Base-by-base conservation (phyloP, 2,888 invertebrate genomes). In the Trachelus troglodyta region DNA sequence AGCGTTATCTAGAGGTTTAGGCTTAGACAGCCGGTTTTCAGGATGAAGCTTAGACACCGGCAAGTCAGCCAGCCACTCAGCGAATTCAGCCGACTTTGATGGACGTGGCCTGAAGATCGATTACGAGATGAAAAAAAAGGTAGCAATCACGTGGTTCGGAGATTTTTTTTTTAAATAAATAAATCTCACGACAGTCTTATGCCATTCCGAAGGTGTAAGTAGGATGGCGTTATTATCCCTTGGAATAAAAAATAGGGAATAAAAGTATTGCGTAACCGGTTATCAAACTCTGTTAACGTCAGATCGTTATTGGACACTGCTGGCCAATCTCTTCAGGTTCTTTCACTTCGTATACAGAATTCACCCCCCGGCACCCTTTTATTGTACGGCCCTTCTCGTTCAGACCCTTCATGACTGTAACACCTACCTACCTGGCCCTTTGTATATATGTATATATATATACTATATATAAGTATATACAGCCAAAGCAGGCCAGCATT, bases 231-330 rank as follows among this genome's bases (percentile, higher is more conserved):
- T 56, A 56, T 56, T 56, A 56, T 56, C 9, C 9, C 23, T 9
- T 9, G 23, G 40, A 77, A 75, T 34, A 77, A 77, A 77, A 75
- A 77, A 37, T 74, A 75, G 15, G 56, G 37, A 73, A 77, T 34
- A 56, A 69, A 56, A 30, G 23, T 30, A 71, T 40, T 34, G 33
- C 56, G 71, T 71, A 77, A 77, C 75, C 77, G 77, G 77, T 77
- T 77, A 77, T 77, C 75, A 75, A 77, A 77, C 30, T 75, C 40
- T 34, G 75, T 77, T 75, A 77, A 69, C 75, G 77, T 77, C 77
- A 71, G 75, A 75, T 77, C 74, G 69, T 77, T 74, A 74, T 69
- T 69, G 69, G 34, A 75, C 71, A 37, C 71, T 34, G 31, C 71
- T 23, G 71, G 71, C 71, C 71, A 71, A 34, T 71, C 71, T 12